Conservation (phyloP, 1,140 invertebrate genomes). For the Microplitis mediator region DNA sequence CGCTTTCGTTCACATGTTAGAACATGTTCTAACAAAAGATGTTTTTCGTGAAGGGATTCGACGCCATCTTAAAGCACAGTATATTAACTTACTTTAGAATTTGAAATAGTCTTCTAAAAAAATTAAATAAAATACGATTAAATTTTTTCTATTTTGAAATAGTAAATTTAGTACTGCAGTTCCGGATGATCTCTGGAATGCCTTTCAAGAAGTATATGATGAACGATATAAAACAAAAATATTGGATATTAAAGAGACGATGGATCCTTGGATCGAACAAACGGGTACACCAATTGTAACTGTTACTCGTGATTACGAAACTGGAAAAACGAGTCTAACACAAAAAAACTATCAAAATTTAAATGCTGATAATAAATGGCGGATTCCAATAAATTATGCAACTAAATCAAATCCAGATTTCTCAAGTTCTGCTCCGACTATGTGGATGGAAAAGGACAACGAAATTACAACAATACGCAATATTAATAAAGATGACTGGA, state of each 20-base stretch:
- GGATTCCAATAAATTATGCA: not conserved
- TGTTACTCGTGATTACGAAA: slow-evolving; percentile 39
- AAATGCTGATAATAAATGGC: not conserved
- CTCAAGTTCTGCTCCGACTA: not conserved
- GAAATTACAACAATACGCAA: not conserved
- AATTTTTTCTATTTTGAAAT: not conserved
- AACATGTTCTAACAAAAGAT: slow-evolving; percentile 58
- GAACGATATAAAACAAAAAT: slow-evolving; percentile 48
- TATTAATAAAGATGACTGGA: slow-evolving; percentile 9
- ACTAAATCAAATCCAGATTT: slow-evolving; percentile 8
- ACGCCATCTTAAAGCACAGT: slow-evolving; percentile 55
- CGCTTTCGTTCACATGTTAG: slow-evolving; percentile 62
- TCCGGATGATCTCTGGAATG: slow-evolving; percentile 83
- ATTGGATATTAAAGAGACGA: slow-evolving; percentile 58
- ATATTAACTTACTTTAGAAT: slow-evolving; percentile 22
- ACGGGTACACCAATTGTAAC: slow-evolving; percentile 65
- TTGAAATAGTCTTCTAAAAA: no score
- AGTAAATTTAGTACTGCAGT: slow-evolving; percentile 72
- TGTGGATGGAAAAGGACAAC: not conserved
- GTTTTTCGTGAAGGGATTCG: slow-evolving; percentile 54
- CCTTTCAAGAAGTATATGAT: slow-evolving; percentile 66
- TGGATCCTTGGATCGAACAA: slow-evolving; percentile 69
- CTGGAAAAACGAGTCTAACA: not conserved
- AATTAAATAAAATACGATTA: not conserved
- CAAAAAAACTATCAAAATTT: not conserved